Percentiles rank a stretch among this genome's conserved stretches.
Conservation (phyloP, 2,797 vertebrate species). For the Anabas testudineus region DNA sequence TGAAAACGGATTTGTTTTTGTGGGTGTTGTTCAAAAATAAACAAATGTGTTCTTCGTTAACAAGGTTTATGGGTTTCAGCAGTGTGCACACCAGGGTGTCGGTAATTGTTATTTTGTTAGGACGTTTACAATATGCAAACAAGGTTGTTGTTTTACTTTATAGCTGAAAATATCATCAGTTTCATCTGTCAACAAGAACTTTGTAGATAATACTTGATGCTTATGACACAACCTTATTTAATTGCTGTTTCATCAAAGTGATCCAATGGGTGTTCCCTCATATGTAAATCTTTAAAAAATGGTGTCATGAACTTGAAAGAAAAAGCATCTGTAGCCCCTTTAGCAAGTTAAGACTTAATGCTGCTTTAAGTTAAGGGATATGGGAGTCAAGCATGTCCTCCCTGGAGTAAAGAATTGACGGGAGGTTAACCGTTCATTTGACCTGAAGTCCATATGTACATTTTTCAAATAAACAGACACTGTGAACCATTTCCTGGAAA, state of each 20-base stretch:
- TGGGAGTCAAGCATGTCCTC: conserved; percentile 22
- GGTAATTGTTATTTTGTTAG: conserved; percentile 8
- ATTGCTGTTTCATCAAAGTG: conserved; percentile 9
- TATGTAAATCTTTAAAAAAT: conserved; percentile 60
- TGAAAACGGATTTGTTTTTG: conserved; percentile 38
- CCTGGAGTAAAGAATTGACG: conserved; percentile 17
- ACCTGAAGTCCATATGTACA: conserved; percentile 38
- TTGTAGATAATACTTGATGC: conserved; percentile 8
- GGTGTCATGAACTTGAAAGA: conserved; percentile 52
- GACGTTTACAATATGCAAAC: conserved; percentile 12
- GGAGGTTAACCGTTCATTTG: conserved; percentile 25
- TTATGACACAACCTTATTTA: conserved; percentile 1
- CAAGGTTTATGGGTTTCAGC: conserved; percentile 57
- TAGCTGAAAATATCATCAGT: not conserved
- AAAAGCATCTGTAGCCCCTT: conserved; percentile 46
- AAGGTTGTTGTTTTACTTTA: not conserved
- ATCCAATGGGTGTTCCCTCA: conserved; percentile 56
- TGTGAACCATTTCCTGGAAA: conserved; percentile 27
- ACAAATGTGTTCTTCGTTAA: conserved; percentile 46
- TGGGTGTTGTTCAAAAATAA: conserved; percentile 36
- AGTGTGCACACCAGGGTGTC: conserved; percentile 32
- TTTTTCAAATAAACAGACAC: conserved; percentile 20
- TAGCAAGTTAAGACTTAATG: conserved; percentile 19
- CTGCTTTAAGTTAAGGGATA: conserved; percentile 40
- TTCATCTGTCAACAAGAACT: not conserved